phyloP scores from a whole-genome alignment of 2,888 invertebrate genomes.

The Erpobdella octoculata region DNA sequence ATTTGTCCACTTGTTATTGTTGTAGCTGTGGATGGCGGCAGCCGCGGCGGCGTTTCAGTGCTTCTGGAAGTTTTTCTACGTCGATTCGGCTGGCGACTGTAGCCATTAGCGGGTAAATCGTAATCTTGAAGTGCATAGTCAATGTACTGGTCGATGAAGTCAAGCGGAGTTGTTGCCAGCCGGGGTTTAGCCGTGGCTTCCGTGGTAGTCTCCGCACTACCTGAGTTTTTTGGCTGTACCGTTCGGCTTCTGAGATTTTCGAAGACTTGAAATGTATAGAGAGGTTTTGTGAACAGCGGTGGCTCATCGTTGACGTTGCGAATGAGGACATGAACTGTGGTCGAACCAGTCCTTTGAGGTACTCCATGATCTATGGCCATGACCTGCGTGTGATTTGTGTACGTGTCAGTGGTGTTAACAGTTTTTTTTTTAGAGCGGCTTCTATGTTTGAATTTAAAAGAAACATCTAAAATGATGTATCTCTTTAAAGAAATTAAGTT shows the following conservation, averaged over 20 bases:
- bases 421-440: no score
- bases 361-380: slow-evolving; percentile 19
- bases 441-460: no score
- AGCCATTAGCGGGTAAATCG: no score
- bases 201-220: neutral
- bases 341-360: neutral
- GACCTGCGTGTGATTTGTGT: neutral
- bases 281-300: slow-evolving; percentile 29
- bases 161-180: no score
- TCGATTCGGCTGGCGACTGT: no score
- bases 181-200: neutral
- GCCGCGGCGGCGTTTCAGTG: no score
- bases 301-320: slow-evolving; percentile 32
- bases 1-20: no score
- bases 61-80: neutral
- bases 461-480: no score
- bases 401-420: neutral
- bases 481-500: no score
- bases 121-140: slow-evolving; percentile 3
- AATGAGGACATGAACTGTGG: slow-evolving; percentile 5
- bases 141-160: slow-evolving; percentile 3
- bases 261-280: neutral
- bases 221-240: neutral
- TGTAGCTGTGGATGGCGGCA: no score
- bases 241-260: neutral